Base-by-base conservation (phyloP, 2,797 vertebrate species). In the Falco cherrug region DNA sequence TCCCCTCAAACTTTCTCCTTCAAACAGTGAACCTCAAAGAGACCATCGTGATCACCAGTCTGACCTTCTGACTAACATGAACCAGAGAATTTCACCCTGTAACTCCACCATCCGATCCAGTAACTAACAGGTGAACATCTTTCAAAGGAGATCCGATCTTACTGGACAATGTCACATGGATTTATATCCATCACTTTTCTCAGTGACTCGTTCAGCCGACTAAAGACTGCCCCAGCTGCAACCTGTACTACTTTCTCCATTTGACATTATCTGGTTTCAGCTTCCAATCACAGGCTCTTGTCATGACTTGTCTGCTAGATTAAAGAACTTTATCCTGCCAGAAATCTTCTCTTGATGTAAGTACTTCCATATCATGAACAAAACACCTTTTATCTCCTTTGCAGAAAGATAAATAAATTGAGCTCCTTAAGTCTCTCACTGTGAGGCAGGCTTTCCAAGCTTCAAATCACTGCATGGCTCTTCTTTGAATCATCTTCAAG, bases 361-460 rank as follows among this genome's bases (percentile, higher is more conserved):
- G 81, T 93, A 89, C 71, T 95, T 96, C 84, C 59, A 92, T 83
- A 95, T 90, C 69, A 92, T 45, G 90, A 93, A 84, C 84, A 94
- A 96, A 95, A 90, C 82, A 86, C 47, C 67, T 96, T 96, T 96
- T 91, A 96, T 97, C 87, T 92, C 48, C 57, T 93, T 89, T 86
- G 88, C 94, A 88, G 82, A 76, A 86, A 96, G 94, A 93, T 95
- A 96, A 91, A 97, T 92, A 97, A 91, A 92, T 94, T 67, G 84
- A 90, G 87, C 84, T 95, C 76, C 90, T 91, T 93, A 94, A 96
- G 95, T 71, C 63, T 94, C 87, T 96, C 73, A 74, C 61, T 93
- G 87, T 85, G 82, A 91, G 82, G 76, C 48, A 88, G 50, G 74
- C 59, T 94, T 88, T 89, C 84, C 76, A 88, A 89, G 67, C 86